These are phyloP conservation scores for Cynoglossus semilaevis DNA, from an alignment of 2,113 vertebrate genomes.

Conservation along the genomic window DNA sequence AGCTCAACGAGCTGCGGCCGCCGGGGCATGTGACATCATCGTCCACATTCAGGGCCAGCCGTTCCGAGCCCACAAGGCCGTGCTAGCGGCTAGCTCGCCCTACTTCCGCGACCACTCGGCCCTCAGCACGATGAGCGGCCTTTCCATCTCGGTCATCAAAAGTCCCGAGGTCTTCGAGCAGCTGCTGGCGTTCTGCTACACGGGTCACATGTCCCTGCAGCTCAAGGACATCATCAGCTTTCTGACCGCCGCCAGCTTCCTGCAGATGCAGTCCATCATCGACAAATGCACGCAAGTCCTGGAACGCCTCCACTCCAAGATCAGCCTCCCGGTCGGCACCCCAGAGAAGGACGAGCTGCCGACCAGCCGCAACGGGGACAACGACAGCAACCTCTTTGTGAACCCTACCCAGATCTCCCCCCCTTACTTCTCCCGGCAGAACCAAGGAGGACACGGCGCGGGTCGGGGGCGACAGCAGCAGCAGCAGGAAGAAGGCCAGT, in stretches of 20 bases:
- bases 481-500: constrained; percentile 90
- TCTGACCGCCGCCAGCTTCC: constrained; percentile 96
- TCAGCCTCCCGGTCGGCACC: constrained; percentile 85
- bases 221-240: constrained; percentile 97
- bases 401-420: constrained; percentile 97
- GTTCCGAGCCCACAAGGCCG: constrained; percentile 95
- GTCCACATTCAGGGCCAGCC: constrained; percentile 98
- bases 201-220: constrained; percentile 95
- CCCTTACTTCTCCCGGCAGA: constrained; percentile 87
- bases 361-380: constrained; percentile 84
- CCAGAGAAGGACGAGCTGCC: constrained; percentile 82
- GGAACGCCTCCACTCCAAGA: constrained; percentile 97
- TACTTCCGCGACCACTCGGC: constrained; percentile 98
- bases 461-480: too few species aligned
- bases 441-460: constrained; percentile 70
- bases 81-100: constrained; percentile 94
- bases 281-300: constrained; percentile 98
- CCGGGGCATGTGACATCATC: constrained; percentile 99
- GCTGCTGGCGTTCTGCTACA: constrained; percentile 98
- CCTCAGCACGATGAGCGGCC: constrained; percentile 96
- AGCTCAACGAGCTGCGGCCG: constrained; percentile 94
- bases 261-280: constrained; percentile 98
- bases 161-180: constrained; percentile 96
- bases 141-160: constrained; percentile 98
- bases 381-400: constrained; percentile 88